Base-by-base conservation (phyloP, 2,797 vertebrate species). In the Holocentrus rufus region DNA sequence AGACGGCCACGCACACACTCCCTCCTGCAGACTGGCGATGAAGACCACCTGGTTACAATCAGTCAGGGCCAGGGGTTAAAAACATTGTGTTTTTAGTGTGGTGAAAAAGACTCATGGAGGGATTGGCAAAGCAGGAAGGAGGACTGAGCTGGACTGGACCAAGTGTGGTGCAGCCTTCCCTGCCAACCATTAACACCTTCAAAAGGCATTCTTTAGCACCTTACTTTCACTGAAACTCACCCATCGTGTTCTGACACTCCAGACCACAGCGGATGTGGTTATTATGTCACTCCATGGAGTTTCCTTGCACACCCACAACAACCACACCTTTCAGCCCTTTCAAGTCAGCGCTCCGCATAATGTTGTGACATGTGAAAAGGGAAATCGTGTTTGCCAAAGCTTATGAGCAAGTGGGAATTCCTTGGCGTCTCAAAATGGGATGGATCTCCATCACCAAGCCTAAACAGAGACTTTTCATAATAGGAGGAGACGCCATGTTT, bases 31-130 rank as follows among this genome's bases (percentile, higher is more conserved):
- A 79, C 77, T 72, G 63, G 50, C 22, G 62, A 83, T 82, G 72
- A 39, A 80, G 85, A 85, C 87, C 91, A 92, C 88, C 90, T 92
- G 92, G 89, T 85, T 69, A 83, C 58, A 86, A 89, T 92, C 90
- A 90, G 78, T 84, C 79, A 85, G 74, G 87, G 88, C 81, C 80
- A 90, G 77, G 79, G 91, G 91, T 91, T 93, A 92, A 91, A 91
- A 91, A 90, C 87, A 92, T 90, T 90, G 85, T 90, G 85, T 88
- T 87, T 89, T 88, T 81, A 87, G 79, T 57, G 80, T 53, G 72
- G 72, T 75, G 58, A 68, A 80, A 76, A 74, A 62, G 69, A 56
- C 62, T 81, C 76, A 75, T 27, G 53, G 74, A 79, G 69, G 76
- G 63, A 74, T 55, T 77, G 78, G 79, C 57, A 17, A 74, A 54